A percentile compares a stretch with the other conserved stretches of the same genome.
These are phyloP conservation scores for Argopecten irradians DNA, from an alignment of 1,140 invertebrate species.

Conservation along the genomic window DNA sequence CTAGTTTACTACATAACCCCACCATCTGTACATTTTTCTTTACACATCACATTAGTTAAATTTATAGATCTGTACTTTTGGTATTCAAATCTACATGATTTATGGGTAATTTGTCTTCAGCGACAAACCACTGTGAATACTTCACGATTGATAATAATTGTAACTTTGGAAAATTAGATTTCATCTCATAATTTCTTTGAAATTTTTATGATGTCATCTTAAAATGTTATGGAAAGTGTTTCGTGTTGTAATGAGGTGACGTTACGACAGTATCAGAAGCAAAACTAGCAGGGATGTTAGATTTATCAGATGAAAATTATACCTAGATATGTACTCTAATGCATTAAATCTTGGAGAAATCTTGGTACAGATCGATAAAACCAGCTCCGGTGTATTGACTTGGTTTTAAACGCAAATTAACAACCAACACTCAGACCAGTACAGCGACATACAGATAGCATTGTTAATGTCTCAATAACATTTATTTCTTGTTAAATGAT, in stretches of 20 bases:
- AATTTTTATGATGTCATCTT: constrained; percentile 17
- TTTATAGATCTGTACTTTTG: not conserved
- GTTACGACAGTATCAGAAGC: not conserved
- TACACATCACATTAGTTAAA: too few relatives aligned
- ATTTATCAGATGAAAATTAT: not conserved
- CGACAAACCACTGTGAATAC: not conserved
- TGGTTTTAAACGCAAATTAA: not conserved
- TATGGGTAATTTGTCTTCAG: not conserved
- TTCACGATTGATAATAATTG: constrained; percentile 9
- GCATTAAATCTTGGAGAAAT: not conserved
- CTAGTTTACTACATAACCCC: too few relatives aligned
- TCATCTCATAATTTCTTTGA: not conserved
- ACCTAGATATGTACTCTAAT: not conserved
- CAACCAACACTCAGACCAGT: not conserved
- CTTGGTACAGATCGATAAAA: constrained; percentile 1
- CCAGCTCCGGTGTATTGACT: not conserved
- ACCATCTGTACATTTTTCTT: too few relatives aligned
- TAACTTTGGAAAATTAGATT: not conserved
- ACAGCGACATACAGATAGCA: not conserved
- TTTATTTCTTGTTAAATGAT: not conserved
- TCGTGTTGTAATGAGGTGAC: not conserved
- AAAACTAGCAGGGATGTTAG: not conserved
- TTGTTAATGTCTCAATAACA: not conserved
- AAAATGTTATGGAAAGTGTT: not conserved
- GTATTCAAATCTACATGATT: not conserved